Percentiles rank a stretch among this genome's conserved stretches.
These are phyloP conservation scores for Diphyllodes magnificus DNA, from an alignment of 2,113 vertebrate species.

Conservation along the genomic window DNA sequence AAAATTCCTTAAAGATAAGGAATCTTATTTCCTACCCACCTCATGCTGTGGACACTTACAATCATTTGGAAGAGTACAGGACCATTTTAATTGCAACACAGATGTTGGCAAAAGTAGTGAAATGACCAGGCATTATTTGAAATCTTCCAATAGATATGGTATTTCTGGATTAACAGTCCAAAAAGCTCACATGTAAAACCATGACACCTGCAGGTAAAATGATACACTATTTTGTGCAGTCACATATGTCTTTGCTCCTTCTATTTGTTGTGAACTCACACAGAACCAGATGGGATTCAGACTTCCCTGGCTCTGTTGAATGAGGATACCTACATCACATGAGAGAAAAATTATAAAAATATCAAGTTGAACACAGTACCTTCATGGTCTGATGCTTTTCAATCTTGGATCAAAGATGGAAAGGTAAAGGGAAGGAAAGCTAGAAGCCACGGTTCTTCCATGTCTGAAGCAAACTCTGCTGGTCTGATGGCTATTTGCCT, in stretches of 20 bases:
- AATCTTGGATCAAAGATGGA: conserved; percentile 25
- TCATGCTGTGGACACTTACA: background rate
- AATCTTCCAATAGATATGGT: background rate
- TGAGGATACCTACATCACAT: background rate
- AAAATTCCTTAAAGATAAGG: background rate
- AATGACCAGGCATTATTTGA: background rate
- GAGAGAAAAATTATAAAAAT: conserved; percentile 28
- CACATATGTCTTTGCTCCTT: background rate
- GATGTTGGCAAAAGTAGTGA: background rate
- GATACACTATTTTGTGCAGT: background rate
- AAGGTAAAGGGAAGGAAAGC: background rate
- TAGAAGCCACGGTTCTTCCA: background rate
- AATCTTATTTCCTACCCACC: background rate
- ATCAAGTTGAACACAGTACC: background rate
- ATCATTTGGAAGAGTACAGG: background rate
- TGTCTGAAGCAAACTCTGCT: background rate
- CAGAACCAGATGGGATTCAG: background rate
- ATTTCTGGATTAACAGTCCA: background rate
- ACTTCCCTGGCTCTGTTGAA: background rate
- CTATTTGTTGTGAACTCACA: background rate
- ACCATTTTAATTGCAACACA: background rate
- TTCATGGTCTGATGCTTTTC: conserved; percentile 38
- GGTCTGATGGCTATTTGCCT: background rate
- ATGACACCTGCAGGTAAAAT: background rate
- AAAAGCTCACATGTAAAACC: background rate